Conservation (phyloP, 2,797 vertebrate genomes). For the Lates japonicus region DNA sequence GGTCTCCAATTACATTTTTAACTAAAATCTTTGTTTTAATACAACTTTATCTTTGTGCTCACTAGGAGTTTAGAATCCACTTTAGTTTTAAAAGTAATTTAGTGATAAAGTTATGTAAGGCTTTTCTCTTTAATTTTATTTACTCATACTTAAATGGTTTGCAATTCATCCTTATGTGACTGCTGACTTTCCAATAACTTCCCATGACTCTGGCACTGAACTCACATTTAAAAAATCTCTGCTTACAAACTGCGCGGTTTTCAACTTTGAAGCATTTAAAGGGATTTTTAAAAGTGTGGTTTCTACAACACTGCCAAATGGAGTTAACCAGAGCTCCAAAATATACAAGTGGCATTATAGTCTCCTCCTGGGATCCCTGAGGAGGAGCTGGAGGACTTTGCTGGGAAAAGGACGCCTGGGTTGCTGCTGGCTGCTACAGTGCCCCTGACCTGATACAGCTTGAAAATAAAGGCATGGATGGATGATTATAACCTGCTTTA, state of each 20-base stretch:
- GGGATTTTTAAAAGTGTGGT: neutral
- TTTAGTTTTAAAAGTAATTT: neutral
- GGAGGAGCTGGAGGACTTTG: constrained; percentile 20
- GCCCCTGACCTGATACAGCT: constrained; percentile 42
- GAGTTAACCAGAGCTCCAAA: constrained; percentile 17
- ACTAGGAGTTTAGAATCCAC: neutral
- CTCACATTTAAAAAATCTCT: neutral
- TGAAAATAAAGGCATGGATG: constrained; percentile 38
- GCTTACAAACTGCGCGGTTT: neutral
- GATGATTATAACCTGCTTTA: constrained; percentile 47
- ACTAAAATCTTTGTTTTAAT: neutral
- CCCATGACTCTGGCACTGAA: neutral
- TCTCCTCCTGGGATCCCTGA: constrained; percentile 6
- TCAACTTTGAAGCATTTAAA: neutral
- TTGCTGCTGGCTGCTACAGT: constrained; percentile 4
- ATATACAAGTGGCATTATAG: constrained; percentile 33
- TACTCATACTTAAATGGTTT: neutral
- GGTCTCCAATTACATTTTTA: neutral
- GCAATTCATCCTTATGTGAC: neutral
- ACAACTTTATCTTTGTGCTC: neutral
- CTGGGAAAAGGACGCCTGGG: constrained; percentile 1
- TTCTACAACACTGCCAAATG: constrained; percentile 12
- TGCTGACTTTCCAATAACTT: constrained; percentile 14
- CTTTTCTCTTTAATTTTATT: neutral
- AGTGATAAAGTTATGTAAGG: neutral